phyloP scores from a whole-genome alignment of 1,140 invertebrate genomes.

The Holcopasites calliopsidis region DNA sequence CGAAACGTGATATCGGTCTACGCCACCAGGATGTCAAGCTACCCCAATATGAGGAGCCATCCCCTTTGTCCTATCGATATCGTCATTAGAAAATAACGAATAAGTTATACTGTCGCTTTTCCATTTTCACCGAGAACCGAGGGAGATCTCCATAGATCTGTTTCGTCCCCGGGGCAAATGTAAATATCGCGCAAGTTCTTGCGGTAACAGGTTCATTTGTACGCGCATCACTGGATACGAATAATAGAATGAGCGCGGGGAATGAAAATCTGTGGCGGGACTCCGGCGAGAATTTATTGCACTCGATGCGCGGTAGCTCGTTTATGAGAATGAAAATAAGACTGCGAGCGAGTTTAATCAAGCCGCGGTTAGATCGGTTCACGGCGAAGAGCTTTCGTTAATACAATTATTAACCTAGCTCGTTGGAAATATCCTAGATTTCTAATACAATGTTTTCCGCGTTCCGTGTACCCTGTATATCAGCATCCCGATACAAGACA shows the following conservation, averaged over 20 bases:
- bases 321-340: conserved; percentile 11
- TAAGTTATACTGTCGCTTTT: background rate
- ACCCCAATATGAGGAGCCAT: conserved; percentile 9
- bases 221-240: background rate
- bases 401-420: too few relatives aligned
- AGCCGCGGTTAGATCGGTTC: background rate
- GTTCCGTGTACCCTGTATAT: background rate
- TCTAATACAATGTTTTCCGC: too few relatives aligned
- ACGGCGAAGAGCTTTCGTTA: too few relatives aligned
- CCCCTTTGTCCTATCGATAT: background rate
- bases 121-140: conserved; percentile 7
- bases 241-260: background rate
- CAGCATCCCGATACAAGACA: background rate
- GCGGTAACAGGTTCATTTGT: conserved; percentile 35
- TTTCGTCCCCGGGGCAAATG: conserved; percentile 11
- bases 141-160: conserved; percentile 6
- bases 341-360: background rate
- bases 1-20: conserved; percentile 22
- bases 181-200: conserved; percentile 10
- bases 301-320: background rate
- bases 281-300: conserved; percentile 10
- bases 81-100: too few relatives aligned
- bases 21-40: conserved; percentile 11
- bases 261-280: background rate
- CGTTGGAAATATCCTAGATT: too few relatives aligned